phyloP scores from a whole-genome alignment of 1,140 invertebrate species.

The Bombus waltoni region DNA sequence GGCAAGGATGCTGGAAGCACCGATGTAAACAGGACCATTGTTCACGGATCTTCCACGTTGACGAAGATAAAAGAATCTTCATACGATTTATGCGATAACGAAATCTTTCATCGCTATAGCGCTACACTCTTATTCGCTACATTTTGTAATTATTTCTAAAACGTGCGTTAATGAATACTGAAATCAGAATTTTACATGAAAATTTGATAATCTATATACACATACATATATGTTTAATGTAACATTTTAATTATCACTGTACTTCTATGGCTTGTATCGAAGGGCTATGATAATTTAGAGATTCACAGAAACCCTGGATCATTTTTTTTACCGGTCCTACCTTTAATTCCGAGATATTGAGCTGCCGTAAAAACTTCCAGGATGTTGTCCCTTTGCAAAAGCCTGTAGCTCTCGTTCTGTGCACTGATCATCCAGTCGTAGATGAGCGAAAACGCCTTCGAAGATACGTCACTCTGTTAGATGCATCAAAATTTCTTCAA shows the following conservation, averaged over 20 bases:
- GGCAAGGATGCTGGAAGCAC: background rate
- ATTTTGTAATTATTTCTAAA: too few relatives aligned
- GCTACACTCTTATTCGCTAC: too few relatives aligned
- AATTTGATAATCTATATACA: too few relatives aligned
- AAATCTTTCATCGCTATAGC: too few relatives aligned
- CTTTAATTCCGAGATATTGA: conserved; percentile 87
- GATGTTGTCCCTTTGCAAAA: conserved; percentile 86
- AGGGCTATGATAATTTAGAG: background rate
- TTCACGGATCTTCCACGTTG: conserved; percentile 6
- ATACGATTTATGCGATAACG: background rate
- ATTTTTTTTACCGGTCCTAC: conserved; percentile 65
- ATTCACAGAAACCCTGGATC: background rate
- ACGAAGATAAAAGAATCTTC: background rate
- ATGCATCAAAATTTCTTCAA: background rate
- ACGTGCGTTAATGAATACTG: too few relatives aligned
- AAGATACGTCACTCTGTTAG: conserved; percentile 83
- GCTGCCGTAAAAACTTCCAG: conserved; percentile 87
- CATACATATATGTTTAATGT: too few relatives aligned
- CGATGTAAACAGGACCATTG: conserved; percentile 29
- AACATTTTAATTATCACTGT: too few relatives aligned
- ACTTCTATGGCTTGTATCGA: too few relatives aligned
- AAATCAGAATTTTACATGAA: too few relatives aligned
- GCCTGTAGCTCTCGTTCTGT: conserved; percentile 83
- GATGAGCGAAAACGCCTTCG: conserved; percentile 86
- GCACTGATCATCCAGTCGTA: conserved; percentile 90